Conservation (phyloP, 2,888 invertebrate genomes). For the Volucella bombylans region DNA sequence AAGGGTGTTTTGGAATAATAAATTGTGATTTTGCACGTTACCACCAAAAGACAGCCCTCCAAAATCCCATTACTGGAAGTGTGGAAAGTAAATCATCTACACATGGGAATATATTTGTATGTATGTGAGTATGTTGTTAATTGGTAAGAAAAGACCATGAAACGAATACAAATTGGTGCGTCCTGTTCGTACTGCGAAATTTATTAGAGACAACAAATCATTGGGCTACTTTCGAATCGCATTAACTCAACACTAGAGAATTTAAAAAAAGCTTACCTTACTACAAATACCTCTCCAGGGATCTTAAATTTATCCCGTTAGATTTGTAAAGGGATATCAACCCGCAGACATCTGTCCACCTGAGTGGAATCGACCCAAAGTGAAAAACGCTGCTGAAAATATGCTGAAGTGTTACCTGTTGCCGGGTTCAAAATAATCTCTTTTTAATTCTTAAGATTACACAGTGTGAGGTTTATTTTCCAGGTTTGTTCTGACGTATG, state of each 20-base stretch:
- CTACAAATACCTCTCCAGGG: neutral
- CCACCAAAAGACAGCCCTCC: neutral
- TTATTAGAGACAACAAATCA: neutral
- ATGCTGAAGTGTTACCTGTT: slow-evolving; percentile 29
- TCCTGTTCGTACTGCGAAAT: neutral
- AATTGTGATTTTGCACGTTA: slow-evolving; percentile 39
- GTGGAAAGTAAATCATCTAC: slow-evolving; percentile 33
- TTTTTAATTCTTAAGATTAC: slow-evolving; percentile 11
- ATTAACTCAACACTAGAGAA: slow-evolving; percentile 6
- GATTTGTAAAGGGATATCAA: slow-evolving; percentile 1
- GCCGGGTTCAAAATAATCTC: slow-evolving; percentile 18
- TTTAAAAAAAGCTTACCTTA: neutral
- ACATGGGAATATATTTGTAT: neutral
- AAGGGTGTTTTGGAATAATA: slow-evolving; percentile 22
- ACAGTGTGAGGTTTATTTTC: slow-evolving; percentile 7
- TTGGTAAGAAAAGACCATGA: slow-evolving; percentile 8
- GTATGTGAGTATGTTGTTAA: neutral
- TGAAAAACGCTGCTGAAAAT: neutral
- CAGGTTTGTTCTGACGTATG: too few species aligned
- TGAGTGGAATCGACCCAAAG: neutral
- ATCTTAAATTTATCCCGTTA: slow-evolving; percentile 4
- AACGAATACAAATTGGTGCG: neutral
- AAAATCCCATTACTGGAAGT: slow-evolving; percentile 10
- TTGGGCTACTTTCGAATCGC: slow-evolving; percentile 5
- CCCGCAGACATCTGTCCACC: neutral